Percentiles rank a stretch among this genome's conserved stretches.
phyloP scores from a whole-genome alignment of 2,888 invertebrate genomes.

The Tridacna crocea region DNA sequence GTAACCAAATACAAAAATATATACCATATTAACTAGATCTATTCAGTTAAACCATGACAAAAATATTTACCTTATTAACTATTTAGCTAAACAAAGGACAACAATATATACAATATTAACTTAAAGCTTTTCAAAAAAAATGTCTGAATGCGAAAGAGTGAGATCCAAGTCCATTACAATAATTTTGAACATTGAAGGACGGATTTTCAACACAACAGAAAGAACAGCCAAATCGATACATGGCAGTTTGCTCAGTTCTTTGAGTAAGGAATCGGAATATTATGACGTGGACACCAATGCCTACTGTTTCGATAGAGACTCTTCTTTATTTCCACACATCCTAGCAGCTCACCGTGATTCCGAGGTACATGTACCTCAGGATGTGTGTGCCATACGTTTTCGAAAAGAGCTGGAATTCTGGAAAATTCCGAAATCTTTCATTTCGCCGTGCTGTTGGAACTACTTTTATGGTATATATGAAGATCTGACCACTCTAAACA shows the following conservation, averaged over 20 bases:
- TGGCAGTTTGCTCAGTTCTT: neutral
- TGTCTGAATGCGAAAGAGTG: too few species aligned
- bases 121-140: too few species aligned
- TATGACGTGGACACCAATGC: neutral
- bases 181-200: neutral
- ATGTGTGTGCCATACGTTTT: slow-evolving; percentile 9
- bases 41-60: too few species aligned
- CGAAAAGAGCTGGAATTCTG: slow-evolving; percentile 14
- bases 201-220: neutral
- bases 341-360: slow-evolving; percentile 4
- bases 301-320: slow-evolving; percentile 12
- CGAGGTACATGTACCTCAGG: slow-evolving; percentile 11
- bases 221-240: neutral
- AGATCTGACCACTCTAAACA: neutral
- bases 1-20: too few species aligned
- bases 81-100: too few species aligned
- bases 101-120: too few species aligned
- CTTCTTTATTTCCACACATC: slow-evolving; percentile 14
- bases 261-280: neutral
- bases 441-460: slow-evolving; percentile 15
- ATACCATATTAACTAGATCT: too few species aligned
- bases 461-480: slow-evolving; percentile 7
- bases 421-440: slow-evolving; percentile 7
- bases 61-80: too few species aligned
- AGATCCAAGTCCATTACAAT: too few species aligned